Evolutionary conservation across 2,888 invertebrate genomes (phyloP).

Genomic region (Eupithecia pulchellata): DNA sequence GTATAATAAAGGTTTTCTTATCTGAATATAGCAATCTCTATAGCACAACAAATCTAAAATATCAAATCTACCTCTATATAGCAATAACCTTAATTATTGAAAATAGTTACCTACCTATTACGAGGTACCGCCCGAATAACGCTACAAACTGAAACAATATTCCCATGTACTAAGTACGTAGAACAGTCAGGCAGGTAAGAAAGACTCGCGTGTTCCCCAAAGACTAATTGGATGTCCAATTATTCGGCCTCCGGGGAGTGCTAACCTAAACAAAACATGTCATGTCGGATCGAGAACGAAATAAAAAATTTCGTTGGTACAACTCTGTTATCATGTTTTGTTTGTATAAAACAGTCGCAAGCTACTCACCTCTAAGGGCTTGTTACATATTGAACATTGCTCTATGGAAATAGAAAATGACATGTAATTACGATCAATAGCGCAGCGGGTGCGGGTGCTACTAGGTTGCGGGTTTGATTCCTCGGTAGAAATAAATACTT

Average conservation of each 20-base stretch:
- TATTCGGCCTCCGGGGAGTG: constrained; percentile 28
- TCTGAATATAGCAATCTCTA: no score
- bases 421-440: not conserved
- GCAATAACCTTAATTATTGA: no score
- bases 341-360: no score
- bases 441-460: not conserved
- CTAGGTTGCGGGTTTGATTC: not conserved
- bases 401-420: not conserved
- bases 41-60: no score
- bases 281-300: constrained; percentile 26
- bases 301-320: constrained; percentile 21
- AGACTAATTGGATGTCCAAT: constrained; percentile 37
- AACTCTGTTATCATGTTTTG: no score
- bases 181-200: constrained; percentile 19
- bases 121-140: not conserved
- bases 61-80: no score
- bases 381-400: not conserved
- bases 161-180: not conserved
- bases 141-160: not conserved
- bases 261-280: constrained; percentile 34
- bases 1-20: no score
- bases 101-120: not conserved
- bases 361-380: not conserved
- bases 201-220: constrained; percentile 25
- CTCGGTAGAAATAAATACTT: not conserved